A percentile compares a stretch with the other conserved stretches of the same genome.
Evolutionary conservation across 2,113 vertebrate genomes (phyloP).

Genomic region (Dicaeum eximium): DNA sequence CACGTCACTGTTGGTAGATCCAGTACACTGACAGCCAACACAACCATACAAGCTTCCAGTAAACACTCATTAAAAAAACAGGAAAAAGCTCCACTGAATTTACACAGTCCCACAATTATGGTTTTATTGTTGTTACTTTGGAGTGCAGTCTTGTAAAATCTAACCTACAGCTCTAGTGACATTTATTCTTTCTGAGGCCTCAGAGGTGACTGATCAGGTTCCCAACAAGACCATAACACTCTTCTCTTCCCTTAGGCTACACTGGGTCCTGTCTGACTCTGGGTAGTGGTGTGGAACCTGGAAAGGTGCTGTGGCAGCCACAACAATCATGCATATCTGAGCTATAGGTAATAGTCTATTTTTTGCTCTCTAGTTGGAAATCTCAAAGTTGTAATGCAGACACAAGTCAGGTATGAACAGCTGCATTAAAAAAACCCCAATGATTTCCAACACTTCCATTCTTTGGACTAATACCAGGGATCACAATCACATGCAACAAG

Average conservation of each 20-base stretch:
- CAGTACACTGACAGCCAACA: not conserved
- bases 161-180: not conserved
- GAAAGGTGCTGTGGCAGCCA: not conserved
- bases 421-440: not conserved
- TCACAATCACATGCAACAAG: slow-evolving; percentile 57
- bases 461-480: slow-evolving; percentile 13
- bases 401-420: not conserved
- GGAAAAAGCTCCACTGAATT: not conserved
- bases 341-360: not conserved
- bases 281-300: not conserved
- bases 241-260: not conserved
- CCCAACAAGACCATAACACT: not conserved
- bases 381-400: slow-evolving; percentile 22
- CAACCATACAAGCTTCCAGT: not conserved
- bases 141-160: not conserved
- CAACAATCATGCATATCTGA: not conserved
- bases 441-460: slow-evolving; percentile 1
- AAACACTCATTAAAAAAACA: not conserved
- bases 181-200: not conserved
- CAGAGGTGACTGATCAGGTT: not conserved
- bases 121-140: not conserved
- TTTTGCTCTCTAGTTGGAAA: slow-evolving; percentile 14
- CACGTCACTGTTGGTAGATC: not conserved
- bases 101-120: not conserved
- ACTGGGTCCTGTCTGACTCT: not conserved